Percentiles rank a stretch among this genome's conserved stretches.
Conservation (phyloP, 2,888 invertebrate species). For the Drosophila eohydei region DNA sequence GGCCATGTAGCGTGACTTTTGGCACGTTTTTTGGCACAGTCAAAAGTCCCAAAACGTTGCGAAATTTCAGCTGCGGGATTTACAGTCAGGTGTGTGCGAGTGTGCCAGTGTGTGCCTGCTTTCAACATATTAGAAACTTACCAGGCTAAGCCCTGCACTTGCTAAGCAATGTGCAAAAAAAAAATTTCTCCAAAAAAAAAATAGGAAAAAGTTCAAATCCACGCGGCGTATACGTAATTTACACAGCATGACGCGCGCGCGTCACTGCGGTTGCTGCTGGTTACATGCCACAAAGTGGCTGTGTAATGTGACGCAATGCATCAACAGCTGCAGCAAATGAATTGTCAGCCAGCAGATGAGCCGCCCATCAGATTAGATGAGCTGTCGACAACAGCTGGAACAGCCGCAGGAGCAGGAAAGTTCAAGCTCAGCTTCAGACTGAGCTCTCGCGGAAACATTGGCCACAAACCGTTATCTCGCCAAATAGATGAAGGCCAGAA, state of each 20-base stretch:
- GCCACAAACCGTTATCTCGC: conserved; percentile 66
- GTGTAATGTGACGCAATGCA: conserved; percentile 26
- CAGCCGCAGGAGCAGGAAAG: background rate
- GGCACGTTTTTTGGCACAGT: conserved; percentile 61
- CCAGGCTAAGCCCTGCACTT: conserved; percentile 25
- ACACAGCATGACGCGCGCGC: conserved; percentile 28
- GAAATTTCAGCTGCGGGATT: conserved; percentile 8
- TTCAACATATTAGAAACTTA: conserved; percentile 31
- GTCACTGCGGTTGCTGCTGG: conserved; percentile 27
- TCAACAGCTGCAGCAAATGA: conserved; percentile 28
- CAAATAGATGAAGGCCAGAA: conserved; percentile 19
- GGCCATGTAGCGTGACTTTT: conserved; percentile 74
- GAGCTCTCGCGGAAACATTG: conserved; percentile 44
- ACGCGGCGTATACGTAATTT: conserved; percentile 67
- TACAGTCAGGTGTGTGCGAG: conserved; percentile 9
- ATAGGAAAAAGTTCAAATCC: conserved; percentile 1
- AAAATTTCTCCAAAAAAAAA: conserved; percentile 33
- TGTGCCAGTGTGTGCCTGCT: background rate
- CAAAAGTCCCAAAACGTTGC: conserved; percentile 7
- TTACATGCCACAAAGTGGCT: conserved; percentile 24
- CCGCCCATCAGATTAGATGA: conserved; percentile 51
- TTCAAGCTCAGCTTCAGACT: background rate
- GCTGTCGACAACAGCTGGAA: conserved; percentile 57
- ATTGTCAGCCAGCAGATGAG: conserved; percentile 34
- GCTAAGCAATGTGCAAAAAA: conserved; percentile 35